Base-by-base conservation (phyloP, 2,797 vertebrate species). In the Knipowitschia caucasica region DNA sequence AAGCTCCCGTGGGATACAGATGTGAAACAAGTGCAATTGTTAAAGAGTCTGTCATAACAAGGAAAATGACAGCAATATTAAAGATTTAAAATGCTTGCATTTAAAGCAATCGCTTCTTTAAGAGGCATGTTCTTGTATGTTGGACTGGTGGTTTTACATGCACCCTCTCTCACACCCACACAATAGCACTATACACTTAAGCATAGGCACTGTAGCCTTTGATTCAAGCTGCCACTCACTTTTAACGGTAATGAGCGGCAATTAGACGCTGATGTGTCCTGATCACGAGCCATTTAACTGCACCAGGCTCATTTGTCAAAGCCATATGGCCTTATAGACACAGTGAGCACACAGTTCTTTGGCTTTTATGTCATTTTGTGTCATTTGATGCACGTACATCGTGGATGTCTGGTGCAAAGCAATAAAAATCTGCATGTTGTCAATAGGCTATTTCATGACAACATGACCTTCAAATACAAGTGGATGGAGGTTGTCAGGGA, bases 181-280 rank as follows among this genome's bases (percentile, higher is more conserved):
- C 34, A n/a, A 5, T 47, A 7, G 34, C 17, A n/a, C n/a, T 24
- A 21, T 36, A 53, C 40, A 60, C 64, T 59, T 59, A 56, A 71
- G 62, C 59, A 57, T 55, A 59, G 63, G 60, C 62, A 65, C 67
- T 71, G 56, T 50, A 67, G 67, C 67, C 81, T 85, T 82, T 84
- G 73, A 83, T 86, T 82, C 75, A 64, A 81, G 67, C 71, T 64
- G 73, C 71, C 83, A 83, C 83, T 87, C 81, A 81, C 75, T 83
- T 86, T 88, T 82, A 89, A 88, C 85, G 85, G 73, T 89, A 89
- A 89, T 88, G 82, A 86, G 83, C 75, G 75, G 77, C 86, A 89
- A 89, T 90, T 88, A 89, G 81, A 79, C 78, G 63, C 80, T 80
- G 68, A 81, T 80, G 84, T 83, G 84, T 86, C 72, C 84, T 89